Percentiles rank a stretch among this genome's conserved stretches.
These are phyloP conservation scores for Campoplex capitator DNA, from an alignment of 2,888 invertebrate species.

Conservation along the genomic window DNA sequence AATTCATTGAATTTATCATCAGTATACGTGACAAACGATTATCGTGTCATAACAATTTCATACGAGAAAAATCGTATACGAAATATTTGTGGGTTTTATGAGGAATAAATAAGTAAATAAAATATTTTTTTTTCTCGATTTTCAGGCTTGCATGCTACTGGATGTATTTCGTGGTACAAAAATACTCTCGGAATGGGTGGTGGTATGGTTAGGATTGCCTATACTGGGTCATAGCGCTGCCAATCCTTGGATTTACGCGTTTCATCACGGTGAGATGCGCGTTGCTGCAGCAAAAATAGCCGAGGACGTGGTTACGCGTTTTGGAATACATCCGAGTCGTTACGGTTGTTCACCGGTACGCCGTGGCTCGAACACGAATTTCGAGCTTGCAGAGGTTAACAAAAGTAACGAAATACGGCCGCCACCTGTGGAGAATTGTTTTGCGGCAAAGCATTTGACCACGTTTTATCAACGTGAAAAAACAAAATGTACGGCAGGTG, in stretches of 20 bases:
- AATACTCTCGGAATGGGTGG: constrained; percentile 86
- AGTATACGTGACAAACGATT: too few relatives aligned
- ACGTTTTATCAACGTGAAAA: constrained; percentile 73
- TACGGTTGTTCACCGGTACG: constrained; percentile 81
- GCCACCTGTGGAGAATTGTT: constrained; percentile 80
- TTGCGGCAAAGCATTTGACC: constrained; percentile 76
- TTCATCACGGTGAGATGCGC: constrained; percentile 87
- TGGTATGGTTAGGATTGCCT: constrained; percentile 87
- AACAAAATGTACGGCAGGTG: constrained; percentile 72
- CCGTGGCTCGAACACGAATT: constrained; percentile 79
- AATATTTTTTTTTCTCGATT: constrained; percentile 61
- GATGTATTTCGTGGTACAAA: constrained; percentile 86
- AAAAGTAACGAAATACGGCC: constrained; percentile 78
- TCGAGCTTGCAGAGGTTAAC: constrained; percentile 79
- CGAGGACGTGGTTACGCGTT: constrained; percentile 85
- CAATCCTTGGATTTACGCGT: constrained; percentile 89
- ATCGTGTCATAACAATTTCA: too few relatives aligned
- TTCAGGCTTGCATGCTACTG: constrained; percentile 86
- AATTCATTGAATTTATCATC: too few relatives aligned
- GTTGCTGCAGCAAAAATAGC: constrained; percentile 86
- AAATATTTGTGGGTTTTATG: not conserved
- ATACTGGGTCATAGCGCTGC: constrained; percentile 87
- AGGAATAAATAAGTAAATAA: not conserved
- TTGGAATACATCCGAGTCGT: constrained; percentile 81
- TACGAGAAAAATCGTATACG: not conserved